These are phyloP conservation scores for Callipepla squamata DNA, from an alignment of 2,113 vertebrate species.

Conservation along the genomic window DNA sequence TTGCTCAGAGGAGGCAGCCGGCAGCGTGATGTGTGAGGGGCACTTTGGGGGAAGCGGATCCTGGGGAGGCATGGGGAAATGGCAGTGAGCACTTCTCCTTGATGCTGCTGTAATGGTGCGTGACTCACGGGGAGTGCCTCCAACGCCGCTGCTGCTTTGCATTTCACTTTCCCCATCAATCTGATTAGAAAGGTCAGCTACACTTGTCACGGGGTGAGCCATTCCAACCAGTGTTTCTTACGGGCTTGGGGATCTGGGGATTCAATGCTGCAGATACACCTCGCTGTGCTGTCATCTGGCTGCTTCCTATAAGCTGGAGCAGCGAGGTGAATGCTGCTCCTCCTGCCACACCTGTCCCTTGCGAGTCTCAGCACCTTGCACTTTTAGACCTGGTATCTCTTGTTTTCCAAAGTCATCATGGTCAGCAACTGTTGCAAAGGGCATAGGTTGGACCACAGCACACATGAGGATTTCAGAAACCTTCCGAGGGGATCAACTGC, in stretches of 20 bases:
- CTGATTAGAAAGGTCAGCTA: background rate
- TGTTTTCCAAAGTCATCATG: background rate
- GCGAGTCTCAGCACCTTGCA: accelerated
- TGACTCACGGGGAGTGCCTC: conserved; percentile 2
- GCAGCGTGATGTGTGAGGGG: background rate
- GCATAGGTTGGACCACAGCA: background rate
- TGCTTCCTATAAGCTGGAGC: background rate
- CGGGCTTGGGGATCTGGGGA: background rate
- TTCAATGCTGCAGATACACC: background rate
- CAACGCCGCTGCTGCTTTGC: background rate
- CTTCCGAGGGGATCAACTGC: background rate
- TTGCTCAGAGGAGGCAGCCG: background rate
- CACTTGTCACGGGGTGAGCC: background rate
- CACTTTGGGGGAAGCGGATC: background rate
- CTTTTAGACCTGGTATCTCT: background rate
- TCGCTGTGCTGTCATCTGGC: background rate
- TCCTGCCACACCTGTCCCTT: background rate
- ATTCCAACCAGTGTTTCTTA: background rate
- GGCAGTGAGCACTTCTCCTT: background rate
- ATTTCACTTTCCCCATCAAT: conserved; percentile 23
- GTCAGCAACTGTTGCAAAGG: background rate
- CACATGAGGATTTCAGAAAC: background rate
- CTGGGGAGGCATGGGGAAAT: background rate
- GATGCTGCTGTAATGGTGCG: background rate
- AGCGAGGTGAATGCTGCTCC: background rate